Conservation (phyloP, 1,140 invertebrate species). For the Eupristina koningsbergeri region DNA sequence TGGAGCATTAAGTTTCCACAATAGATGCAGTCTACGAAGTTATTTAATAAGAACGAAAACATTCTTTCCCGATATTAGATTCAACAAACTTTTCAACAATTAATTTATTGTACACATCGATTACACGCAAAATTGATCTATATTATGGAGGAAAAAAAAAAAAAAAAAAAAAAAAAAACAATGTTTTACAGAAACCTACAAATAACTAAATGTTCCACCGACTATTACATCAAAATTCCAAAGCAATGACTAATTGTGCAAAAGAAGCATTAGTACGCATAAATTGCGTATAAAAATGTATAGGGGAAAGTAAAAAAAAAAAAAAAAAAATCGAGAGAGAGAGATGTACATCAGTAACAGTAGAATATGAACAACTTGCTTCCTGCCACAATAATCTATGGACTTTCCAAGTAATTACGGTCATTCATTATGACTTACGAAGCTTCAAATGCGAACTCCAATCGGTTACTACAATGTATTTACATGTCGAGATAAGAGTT, state of each 20-base stretch:
- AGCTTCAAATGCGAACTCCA: constrained; percentile 13
- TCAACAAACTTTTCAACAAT: too few species aligned
- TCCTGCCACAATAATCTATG: constrained; percentile 29
- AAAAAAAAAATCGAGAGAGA: too few species aligned
- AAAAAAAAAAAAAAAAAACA: too few species aligned
- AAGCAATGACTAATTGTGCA: constrained; percentile 20
- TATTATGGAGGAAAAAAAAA: too few species aligned
- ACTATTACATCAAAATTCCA: constrained; percentile 1
- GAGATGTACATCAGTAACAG: too few species aligned
- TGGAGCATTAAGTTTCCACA: too few species aligned
- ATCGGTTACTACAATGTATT: constrained; percentile 5
- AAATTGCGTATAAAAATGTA: not conserved
- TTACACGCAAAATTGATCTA: too few species aligned
- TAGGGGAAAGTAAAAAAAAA: not conserved
- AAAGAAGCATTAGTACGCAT: not conserved
- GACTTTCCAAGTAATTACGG: constrained; percentile 39
- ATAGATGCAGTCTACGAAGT: too few species aligned
- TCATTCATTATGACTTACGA: constrained; percentile 24
- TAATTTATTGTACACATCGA: too few species aligned
- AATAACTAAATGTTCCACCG: too few species aligned
- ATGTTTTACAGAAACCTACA: not conserved
- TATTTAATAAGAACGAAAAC: too few species aligned
- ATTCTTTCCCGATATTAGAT: too few species aligned
- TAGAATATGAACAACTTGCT: constrained; percentile 3
- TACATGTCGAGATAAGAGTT: not conserved